phyloP scores from a whole-genome alignment of 2,888 invertebrate genomes.

The Drosophila niveifrons region DNA sequence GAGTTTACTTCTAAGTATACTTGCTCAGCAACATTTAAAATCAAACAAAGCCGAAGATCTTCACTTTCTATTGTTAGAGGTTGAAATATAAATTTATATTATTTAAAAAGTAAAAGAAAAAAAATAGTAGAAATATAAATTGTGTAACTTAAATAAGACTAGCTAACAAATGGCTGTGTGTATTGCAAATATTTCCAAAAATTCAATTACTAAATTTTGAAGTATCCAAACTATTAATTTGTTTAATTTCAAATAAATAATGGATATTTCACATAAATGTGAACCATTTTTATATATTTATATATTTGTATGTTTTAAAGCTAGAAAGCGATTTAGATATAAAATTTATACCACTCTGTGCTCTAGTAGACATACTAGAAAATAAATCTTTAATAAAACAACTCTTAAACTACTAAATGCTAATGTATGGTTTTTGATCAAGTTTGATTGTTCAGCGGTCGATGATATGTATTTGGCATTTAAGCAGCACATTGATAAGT shows the following conservation, averaged over 20 bases:
- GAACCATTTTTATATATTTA: neutral
- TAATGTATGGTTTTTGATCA: no score
- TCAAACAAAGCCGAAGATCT: neutral
- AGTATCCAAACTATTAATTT: neutral
- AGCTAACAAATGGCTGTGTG: neutral
- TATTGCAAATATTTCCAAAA: no score
- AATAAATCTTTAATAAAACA: no score
- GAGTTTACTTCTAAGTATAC: neutral
- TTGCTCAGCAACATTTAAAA: neutral
- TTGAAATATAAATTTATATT: no score
- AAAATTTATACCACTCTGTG: no score
- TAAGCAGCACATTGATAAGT: neutral
- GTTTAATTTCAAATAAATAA: neutral
- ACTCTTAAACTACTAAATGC: no score
- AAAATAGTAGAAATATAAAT: neutral
- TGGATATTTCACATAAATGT: no score
- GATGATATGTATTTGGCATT: neutral
- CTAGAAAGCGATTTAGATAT: neutral
- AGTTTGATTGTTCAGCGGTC: no score
- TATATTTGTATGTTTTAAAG: neutral
- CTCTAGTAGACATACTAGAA: no score
- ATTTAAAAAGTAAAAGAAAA: no score
- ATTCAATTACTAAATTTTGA: no score
- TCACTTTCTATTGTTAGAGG: no score
- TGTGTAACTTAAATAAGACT: neutral